Evolutionary conservation across 2,113 vertebrate species (phyloP), one percentile per base, ranked within the genome.

Genomic region (Cyanoderma ruficeps): DNA sequence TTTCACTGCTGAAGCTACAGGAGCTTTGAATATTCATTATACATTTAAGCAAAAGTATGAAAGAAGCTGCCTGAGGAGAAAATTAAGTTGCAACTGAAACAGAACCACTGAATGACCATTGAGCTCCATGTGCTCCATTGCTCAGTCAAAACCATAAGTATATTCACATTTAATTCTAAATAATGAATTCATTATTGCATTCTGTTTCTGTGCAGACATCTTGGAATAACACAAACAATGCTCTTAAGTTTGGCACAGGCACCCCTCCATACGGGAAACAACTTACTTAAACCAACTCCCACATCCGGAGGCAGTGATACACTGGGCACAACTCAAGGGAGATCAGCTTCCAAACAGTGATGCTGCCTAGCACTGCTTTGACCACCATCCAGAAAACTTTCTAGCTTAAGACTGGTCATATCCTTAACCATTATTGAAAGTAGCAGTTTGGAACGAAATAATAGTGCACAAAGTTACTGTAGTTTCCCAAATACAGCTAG

Each of bases 61-160:
- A 89, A 87, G 64, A 89, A 87, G 33, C 15, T 74, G 76, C 42
- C 68, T 74, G 46, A 96, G 77, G 31, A 96, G 53, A 83, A 83
- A 94, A 83, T 83, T 41, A 86, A 86, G 50, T 91, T 78, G 84
- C 47, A 93, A 30, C 60, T 71, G 60, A 78, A 93, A 86, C 15
- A 75, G 71, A 88, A 60, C 17, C 42, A 74, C 0, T 71, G 25
- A 83, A 64, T 17, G 41, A 64, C 75, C 22, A 59, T 60, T 12
- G 20, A 83, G 35, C 20, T 68, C 46, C 52, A 52, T 14, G 49
- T 63, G 56, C 52, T 87, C 27, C 39, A 30, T 0, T n/a, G 33
- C 87, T 78, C 52, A 59, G 42, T 37, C 31, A 79, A 87, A 89
- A 64, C 16, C 2, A 1, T 30, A n/a, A 16, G 25, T 35, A 77